These are phyloP conservation scores for Cygnus olor DNA, from an alignment of 2,797 vertebrate species.

Conservation along the genomic window DNA sequence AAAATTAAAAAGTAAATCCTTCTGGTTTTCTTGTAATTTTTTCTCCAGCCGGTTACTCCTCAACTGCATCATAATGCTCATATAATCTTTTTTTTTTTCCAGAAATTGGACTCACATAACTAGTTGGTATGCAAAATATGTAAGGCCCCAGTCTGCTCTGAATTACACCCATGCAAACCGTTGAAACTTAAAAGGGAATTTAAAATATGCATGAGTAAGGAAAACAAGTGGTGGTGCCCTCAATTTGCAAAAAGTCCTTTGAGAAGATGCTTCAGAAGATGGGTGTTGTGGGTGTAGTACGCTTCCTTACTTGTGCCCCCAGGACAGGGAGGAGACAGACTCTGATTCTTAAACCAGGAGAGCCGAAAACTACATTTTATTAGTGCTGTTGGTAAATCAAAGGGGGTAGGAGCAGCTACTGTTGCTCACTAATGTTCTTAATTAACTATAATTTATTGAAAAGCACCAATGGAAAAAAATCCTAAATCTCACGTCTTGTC, in stretches of 20 bases:
- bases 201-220: conserved; percentile 53
- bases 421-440: background rate
- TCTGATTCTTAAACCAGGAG: background rate
- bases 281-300: background rate
- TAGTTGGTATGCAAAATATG: conserved; percentile 56
- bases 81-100: background rate
- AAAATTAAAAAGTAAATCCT: conserved; percentile 7
- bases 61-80: background rate
- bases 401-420: background rate
- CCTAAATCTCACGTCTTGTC: background rate
- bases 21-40: background rate
- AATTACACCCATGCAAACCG: conserved; percentile 39
- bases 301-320: background rate
- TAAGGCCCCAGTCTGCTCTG: conserved; percentile 30
- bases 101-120: conserved; percentile 1
- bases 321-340: background rate
- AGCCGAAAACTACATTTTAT: background rate
- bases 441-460: background rate
- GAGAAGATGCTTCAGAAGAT: background rate
- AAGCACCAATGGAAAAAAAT: background rate
- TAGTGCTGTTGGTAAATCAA: background rate
- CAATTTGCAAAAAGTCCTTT: background rate
- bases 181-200: conserved; percentile 44
- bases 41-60: background rate
- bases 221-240: background rate